Conservation (phyloP, 2,888 invertebrate genomes). For the Lasioglossum oenotherae region DNA sequence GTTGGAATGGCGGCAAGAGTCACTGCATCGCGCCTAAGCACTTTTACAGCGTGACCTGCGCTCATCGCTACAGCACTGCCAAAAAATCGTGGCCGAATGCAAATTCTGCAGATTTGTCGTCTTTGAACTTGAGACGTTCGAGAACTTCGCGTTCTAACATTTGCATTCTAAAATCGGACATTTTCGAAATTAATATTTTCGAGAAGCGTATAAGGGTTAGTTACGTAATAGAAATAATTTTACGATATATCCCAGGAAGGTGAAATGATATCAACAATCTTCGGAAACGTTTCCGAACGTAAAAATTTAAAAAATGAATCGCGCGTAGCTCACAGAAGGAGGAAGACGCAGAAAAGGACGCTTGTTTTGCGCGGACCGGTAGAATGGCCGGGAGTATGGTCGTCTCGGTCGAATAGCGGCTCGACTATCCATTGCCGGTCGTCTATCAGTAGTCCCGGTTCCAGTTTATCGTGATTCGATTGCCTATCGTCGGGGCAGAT, state of each 20-base stretch:
- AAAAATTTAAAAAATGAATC: background rate
- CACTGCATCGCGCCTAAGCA: slow-evolving; percentile 38
- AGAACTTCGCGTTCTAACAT: too few species aligned
- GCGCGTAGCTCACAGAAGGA: background rate
- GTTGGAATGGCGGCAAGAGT: slow-evolving; percentile 33
- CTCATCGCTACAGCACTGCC: background rate
- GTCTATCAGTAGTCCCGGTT: slow-evolving; percentile 15
- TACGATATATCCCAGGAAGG: background rate
- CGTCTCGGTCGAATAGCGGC: background rate
- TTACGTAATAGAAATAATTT: background rate
- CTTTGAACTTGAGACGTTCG: background rate
- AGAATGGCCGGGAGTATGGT: background rate
- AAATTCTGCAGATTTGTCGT: background rate
- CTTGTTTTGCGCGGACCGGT: background rate
- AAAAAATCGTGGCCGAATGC: background rate
- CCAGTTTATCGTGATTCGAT: slow-evolving; percentile 63
- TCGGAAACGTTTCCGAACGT: background rate
- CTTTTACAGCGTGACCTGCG: slow-evolving; percentile 35
- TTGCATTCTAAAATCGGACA: too few species aligned
- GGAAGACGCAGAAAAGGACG: background rate
- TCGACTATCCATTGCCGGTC: background rate
- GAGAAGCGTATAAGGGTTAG: too few species aligned
- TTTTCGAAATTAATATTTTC: too few species aligned
- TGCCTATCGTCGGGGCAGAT: slow-evolving; percentile 39
- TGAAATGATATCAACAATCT: background rate